Base-by-base conservation (phyloP, 30 jellyfish, hydroid and myxozoan genomes). In the Turritopsis dohrnii region DNA sequence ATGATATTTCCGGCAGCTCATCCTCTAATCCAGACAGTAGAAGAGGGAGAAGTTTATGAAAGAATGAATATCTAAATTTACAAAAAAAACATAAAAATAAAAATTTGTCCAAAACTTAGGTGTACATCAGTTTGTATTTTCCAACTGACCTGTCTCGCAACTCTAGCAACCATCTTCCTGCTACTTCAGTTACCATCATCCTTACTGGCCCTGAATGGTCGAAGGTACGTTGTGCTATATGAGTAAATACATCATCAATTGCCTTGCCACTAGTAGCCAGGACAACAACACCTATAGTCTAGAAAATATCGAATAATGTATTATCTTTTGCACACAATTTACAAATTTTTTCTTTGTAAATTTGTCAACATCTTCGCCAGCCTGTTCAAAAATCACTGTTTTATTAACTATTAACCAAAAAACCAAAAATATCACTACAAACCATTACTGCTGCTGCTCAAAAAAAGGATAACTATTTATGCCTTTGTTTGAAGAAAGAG, bases 171-270 rank as follows among this genome's bases (percentile, higher is more conserved):
- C 97, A 90, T 53, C 84, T 90, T 0, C 97, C 97, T 26, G 87
- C 90, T 0, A 90, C 90, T 16, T 82, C 82, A 22, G 92, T 81
- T 24, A 90, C 97, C 89, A 83, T 79, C 65, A 90, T 16, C 28
- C 97, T 85, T 1, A 90, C 97, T 0, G 90, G 88, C 22, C 90
- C 85, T 1, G 97, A 86, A 82, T 87, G 95, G 82, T 90, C 97
- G 71, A 90, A 90, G 29, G 97, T 90, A 29, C 97, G 81, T 72
- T 90, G 97, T 16, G 97, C 97, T 24, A 90, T 83, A 77, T 90
- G 97, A 31, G 97, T 85, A 7, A 90, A 75, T 21, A 90, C 97
- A 65, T 90, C 94, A 52, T 90, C 97, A 52, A 90, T 81, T 23
- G 83, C 87, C 79, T 83, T 86, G 20, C 97, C 97, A 86, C 97